phyloP scores from a whole-genome alignment of 2,888 invertebrate genomes.

The Thysanoteuthis rhombus region DNA sequence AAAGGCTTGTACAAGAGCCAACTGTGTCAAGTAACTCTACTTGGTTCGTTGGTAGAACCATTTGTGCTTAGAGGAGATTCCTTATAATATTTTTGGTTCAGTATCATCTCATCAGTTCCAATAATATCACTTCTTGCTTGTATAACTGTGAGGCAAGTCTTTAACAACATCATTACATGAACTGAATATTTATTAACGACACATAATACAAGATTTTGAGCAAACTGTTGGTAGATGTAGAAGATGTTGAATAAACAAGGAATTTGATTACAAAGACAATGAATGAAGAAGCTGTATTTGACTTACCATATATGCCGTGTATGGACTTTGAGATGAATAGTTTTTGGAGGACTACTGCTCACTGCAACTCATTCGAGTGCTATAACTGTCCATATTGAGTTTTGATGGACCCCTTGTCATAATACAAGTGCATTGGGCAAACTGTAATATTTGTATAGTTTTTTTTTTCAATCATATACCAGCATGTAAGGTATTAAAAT shows the following conservation, averaged over 20 bases:
- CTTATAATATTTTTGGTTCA: background rate
- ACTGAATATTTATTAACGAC: background rate
- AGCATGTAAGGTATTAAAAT: too few species aligned
- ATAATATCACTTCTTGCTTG: background rate
- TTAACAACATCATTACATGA: background rate
- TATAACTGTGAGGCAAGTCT: background rate
- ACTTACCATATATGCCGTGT: too few species aligned
- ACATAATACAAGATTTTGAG: background rate
- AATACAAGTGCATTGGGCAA: too few species aligned
- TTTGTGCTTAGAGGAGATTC: background rate
- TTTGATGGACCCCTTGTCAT: too few species aligned
- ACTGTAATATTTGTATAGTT: too few species aligned
- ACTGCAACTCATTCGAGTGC: too few species aligned
- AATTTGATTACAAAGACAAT: background rate
- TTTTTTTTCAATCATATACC: too few species aligned
- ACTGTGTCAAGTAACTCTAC: background rate
- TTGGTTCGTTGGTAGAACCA: background rate
- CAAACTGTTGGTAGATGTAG: background rate
- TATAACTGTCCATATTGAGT: too few species aligned
- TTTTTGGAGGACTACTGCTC: too few species aligned
- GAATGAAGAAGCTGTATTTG: background rate
- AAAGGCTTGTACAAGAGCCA: background rate
- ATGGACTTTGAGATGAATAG: too few species aligned
- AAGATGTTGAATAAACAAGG: background rate
- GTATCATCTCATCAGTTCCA: background rate